Evolutionary conservation across 2,113 vertebrate genomes (phyloP).

Genomic region (Alethe diademata): DNA sequence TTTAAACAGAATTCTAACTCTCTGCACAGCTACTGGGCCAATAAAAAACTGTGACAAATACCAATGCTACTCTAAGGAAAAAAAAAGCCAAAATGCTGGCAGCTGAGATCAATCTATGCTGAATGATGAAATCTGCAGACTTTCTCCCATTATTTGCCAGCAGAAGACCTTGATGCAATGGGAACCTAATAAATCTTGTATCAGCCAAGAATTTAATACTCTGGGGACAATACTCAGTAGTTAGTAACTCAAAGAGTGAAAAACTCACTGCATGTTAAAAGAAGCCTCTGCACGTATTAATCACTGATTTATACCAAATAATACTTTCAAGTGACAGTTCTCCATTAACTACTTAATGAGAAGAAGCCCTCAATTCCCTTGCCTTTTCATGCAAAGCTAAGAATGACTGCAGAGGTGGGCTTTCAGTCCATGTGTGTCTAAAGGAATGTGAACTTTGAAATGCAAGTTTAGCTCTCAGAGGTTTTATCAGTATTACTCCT

Average conservation of each 20-base stretch:
- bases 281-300: not conserved
- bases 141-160: not conserved
- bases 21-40: not conserved
- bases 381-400: not conserved
- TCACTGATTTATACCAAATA: not conserved
- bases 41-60: not conserved
- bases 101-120: not conserved
- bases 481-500: not conserved
- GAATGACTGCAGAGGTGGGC: not conserved
- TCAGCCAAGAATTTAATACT: not conserved
- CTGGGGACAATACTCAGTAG: not conserved
- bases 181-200: not conserved
- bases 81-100: not conserved
- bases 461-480: not conserved
- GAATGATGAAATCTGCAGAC: not conserved
- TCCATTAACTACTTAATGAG: not conserved
- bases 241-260: not conserved
- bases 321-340: not conserved
- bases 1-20: not conserved
- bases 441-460: not conserved
- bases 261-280: not conserved
- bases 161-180: not conserved
- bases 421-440: not conserved
- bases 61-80: not conserved
- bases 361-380: not conserved